Evolutionary conservation across 2,113 vertebrate genomes (phyloP).

Genomic region (Periophthalmus modestus): DNA sequence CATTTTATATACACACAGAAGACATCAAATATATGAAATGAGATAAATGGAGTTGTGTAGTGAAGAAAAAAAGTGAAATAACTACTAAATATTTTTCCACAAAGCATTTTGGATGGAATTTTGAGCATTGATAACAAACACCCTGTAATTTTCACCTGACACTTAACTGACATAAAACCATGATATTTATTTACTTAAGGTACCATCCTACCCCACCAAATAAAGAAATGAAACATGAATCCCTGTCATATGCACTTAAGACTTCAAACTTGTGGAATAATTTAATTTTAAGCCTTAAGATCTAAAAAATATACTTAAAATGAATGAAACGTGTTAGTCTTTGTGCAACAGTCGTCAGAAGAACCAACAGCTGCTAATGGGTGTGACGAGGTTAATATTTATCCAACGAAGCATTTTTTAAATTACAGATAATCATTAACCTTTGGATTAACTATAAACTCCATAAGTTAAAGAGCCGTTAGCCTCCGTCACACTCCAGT

Average conservation of each 20-base stretch:
- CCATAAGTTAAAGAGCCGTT: neutral
- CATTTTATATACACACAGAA: too few species aligned
- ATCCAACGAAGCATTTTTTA: neutral
- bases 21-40: too few species aligned
- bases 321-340: neutral
- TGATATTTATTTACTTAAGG: too few species aligned
- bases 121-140: neutral
- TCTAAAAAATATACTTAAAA: too few species aligned
- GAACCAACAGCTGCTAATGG: neutral
- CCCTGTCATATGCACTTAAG: neutral
- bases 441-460: neutral
- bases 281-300: too few species aligned
- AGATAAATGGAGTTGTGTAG: too few species aligned
- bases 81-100: too few species aligned
- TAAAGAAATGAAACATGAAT: neutral
- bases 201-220: too few species aligned
- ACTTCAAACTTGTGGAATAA: too few species aligned
- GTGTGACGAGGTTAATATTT: neutral
- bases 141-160: neutral
- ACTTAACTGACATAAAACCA: neutral
- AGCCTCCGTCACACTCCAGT: conserved; percentile 8
- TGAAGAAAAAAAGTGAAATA: too few species aligned
- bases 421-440: neutral
- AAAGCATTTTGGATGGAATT: neutral
- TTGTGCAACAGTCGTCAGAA: neutral